Evolutionary conservation across 2,113 vertebrate species (phyloP).

Genomic region (Eretmochelys imbricata): DNA sequence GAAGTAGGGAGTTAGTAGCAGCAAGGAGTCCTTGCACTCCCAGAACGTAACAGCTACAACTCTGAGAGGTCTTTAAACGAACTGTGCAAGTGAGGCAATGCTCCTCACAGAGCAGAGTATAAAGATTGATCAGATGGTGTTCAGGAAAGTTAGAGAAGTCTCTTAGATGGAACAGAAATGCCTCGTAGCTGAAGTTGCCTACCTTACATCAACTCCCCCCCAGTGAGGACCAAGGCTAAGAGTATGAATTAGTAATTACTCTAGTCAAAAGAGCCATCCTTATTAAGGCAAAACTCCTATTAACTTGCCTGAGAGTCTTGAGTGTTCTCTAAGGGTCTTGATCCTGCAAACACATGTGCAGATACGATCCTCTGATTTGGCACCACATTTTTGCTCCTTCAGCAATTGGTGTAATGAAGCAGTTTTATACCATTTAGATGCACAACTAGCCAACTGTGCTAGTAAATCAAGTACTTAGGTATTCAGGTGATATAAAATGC

Average conservation of each 20-base stretch:
- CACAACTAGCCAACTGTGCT: not conserved
- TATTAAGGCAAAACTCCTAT: not conserved
- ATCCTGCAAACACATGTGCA: not conserved
- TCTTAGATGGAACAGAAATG: not conserved
- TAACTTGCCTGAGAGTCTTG: not conserved
- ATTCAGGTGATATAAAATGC: too few relatives aligned
- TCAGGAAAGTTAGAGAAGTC: not conserved
- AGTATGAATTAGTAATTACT: not conserved
- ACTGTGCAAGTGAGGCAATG: not conserved
- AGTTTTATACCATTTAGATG: too few relatives aligned
- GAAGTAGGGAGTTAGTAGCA: not conserved
- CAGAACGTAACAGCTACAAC: not conserved
- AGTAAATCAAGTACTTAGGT: not conserved
- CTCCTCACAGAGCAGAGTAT: not conserved
- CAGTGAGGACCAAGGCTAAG: too few relatives aligned
- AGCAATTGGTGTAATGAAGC: too few relatives aligned
- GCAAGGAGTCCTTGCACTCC: not conserved
- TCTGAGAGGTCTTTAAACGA: not conserved
- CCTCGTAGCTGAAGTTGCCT: too few relatives aligned
- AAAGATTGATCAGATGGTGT: not conserved
- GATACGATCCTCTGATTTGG: not conserved
- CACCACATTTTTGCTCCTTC: not conserved
- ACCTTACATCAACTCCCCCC: too few relatives aligned
- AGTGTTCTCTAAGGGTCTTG: not conserved
- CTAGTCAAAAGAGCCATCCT: not conserved